Conservation (phyloP, 2,888 invertebrate genomes). For the Napeogenes sylphis region DNA sequence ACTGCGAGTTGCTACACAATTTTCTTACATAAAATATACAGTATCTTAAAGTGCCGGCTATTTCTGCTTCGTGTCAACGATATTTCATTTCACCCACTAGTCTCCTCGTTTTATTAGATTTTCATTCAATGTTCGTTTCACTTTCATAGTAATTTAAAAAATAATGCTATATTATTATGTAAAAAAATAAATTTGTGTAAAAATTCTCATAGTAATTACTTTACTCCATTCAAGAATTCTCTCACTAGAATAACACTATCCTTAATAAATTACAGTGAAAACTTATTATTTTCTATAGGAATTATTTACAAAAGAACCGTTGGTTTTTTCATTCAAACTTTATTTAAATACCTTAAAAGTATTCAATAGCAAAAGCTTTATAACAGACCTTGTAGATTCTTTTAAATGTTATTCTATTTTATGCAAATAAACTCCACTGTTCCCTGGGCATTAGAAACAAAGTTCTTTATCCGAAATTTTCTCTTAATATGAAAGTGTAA, state of each 20-base stretch:
- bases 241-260: no score
- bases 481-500: no score
- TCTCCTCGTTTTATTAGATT: slow-evolving; percentile 28
- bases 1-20: slow-evolving; percentile 3
- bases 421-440: slow-evolving; percentile 22
- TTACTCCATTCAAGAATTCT: no score
- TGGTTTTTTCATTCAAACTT: slow-evolving; percentile 31
- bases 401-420: no score
- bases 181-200: no score
- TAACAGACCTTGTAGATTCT: slow-evolving; percentile 38
- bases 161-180: background rate
- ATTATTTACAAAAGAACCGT: slow-evolving; percentile 20
- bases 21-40: slow-evolving; percentile 3
- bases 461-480: no score
- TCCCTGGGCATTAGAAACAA: slow-evolving; percentile 15
- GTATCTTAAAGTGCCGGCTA: slow-evolving; percentile 12
- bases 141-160: slow-evolving; percentile 19
- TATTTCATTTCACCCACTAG: slow-evolving; percentile 24
- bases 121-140: slow-evolving; percentile 19
- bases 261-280: no score
- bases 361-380: slow-evolving; percentile 56
- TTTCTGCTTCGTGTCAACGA: slow-evolving; percentile 24
- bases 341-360: slow-evolving; percentile 57
- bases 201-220: no score
- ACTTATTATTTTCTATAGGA: background rate